Conservation (phyloP, 1,140 invertebrate species). For the Acarapis woodi region DNA sequence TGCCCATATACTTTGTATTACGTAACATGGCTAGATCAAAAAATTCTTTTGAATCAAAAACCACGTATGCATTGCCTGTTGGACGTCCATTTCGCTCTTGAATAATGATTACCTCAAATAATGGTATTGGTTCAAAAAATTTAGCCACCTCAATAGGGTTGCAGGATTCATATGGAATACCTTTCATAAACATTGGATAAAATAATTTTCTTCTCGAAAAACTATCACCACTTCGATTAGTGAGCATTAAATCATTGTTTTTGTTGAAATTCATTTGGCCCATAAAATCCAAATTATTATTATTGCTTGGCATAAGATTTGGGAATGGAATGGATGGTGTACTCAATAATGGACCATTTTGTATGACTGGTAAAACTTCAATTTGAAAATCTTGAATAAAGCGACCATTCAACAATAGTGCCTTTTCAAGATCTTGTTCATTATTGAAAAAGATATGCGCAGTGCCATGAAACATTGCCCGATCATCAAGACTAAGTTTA, state of each 20-base stretch:
- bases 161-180: conserved; percentile 32
- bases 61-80: conserved; percentile 31
- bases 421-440: conserved; percentile 31
- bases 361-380: conserved; percentile 13
- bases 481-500: conserved; percentile 47
- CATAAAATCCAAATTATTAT: background rate
- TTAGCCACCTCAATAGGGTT: conserved; percentile 45
- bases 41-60: conserved; percentile 36
- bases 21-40: conserved; percentile 15
- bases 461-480: conserved; percentile 41
- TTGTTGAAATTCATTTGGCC: background rate
- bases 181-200: conserved; percentile 25
- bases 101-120: conserved; percentile 33
- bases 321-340: background rate
- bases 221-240: background rate
- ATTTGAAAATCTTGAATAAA: conserved; percentile 14
- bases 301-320: background rate
- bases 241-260: background rate
- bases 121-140: conserved; percentile 35
- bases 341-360: conserved; percentile 1
- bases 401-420: conserved; percentile 25
- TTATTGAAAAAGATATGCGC: conserved; percentile 41
- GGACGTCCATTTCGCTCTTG: conserved; percentile 21
- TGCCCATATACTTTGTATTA: conserved; percentile 15
- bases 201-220: conserved; percentile 8